Evolutionary conservation across 2,113 vertebrate species (phyloP).

Genomic region (Clinocottus analis): DNA sequence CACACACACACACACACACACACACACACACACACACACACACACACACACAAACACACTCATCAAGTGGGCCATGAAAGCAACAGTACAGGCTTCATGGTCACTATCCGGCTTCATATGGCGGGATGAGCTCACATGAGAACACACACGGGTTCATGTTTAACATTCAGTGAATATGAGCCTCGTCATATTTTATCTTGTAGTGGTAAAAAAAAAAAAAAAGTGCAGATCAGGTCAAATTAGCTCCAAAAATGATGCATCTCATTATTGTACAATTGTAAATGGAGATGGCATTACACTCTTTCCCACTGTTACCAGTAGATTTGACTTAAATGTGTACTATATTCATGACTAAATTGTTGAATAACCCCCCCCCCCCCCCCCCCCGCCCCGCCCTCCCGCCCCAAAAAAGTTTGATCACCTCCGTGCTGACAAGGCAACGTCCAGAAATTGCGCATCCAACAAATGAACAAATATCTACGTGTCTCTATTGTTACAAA

Average conservation of each 20-base stretch:
- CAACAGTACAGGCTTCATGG: not conserved
- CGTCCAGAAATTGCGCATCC: constrained; percentile 14
- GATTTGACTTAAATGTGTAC: not conserved
- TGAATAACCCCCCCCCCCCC: too few relatives aligned
- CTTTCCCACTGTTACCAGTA: constrained; percentile 10
- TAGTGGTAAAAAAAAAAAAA: not conserved
- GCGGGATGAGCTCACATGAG: not conserved
- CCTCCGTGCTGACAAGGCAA: not conserved
- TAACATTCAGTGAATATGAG: not conserved
- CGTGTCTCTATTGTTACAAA: constrained; percentile 10
- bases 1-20: too few relatives aligned
- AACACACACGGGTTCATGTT: not conserved
- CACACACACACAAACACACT: too few relatives aligned
- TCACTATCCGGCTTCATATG: constrained; percentile 30
- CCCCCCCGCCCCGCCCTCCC: too few relatives aligned
- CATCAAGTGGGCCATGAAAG: constrained; percentile 48
- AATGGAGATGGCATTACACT: not conserved
- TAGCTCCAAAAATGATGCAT: not conserved
- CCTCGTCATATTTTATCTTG: not conserved
- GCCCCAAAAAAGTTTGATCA: not conserved
- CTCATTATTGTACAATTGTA: not conserved
- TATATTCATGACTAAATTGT: constrained; percentile 1
- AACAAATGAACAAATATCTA: not conserved
- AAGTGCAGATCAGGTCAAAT: not conserved
- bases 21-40: too few relatives aligned